Evolutionary conservation across 2,888 invertebrate species (phyloP), one percentile per base, ranked within the genome.

Genomic region (Fragum sueziense): DNA sequence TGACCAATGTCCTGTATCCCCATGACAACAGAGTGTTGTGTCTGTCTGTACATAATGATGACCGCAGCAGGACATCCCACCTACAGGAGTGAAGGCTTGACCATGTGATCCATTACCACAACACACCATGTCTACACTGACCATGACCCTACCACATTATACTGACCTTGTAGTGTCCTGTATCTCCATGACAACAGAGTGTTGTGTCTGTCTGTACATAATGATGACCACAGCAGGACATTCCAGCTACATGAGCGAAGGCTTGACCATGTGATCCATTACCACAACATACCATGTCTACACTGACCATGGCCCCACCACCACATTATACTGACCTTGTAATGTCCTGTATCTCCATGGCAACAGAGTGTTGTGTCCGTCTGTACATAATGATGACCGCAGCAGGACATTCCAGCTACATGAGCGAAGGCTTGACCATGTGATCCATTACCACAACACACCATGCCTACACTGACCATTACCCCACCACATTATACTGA

Each of bases 271-370:
- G 25, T 4, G 70, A 80, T 22, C 54, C 77, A 65, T 88, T 88
- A 2, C 91, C 91, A 87, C 93, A 93, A 74, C 93, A 93, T 4
- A 86, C 79, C 29, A 90, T 79, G 6, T 69, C 59, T 25, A 86
- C 84, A 22, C 80, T 54, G 0, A 91, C 87, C 69, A 92, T 84
- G 25, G 82, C 78, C 0, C 88, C 89, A 6, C 92, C 92, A 88
- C 93, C 93, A 82, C 93, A 93, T 47, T 90, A 88, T 51, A 71
- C 59, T 76, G 74, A 92, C 92, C 91, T 90, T 91, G 11, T 88
- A 74, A 41, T 88, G 83, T 6, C 88, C 90, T 6, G 88, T 88
- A 54, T 87, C 87, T 84, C 88, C 88, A 9, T 80, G 79, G 84
- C 93, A 93, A 82, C 93, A 93, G 61, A 89, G 76, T 7, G 88